A percentile compares a stretch with the other conserved stretches of the same genome.
phyloP scores from a whole-genome alignment of 2,888 invertebrate genomes.

The Octonoba sinensis region DNA sequence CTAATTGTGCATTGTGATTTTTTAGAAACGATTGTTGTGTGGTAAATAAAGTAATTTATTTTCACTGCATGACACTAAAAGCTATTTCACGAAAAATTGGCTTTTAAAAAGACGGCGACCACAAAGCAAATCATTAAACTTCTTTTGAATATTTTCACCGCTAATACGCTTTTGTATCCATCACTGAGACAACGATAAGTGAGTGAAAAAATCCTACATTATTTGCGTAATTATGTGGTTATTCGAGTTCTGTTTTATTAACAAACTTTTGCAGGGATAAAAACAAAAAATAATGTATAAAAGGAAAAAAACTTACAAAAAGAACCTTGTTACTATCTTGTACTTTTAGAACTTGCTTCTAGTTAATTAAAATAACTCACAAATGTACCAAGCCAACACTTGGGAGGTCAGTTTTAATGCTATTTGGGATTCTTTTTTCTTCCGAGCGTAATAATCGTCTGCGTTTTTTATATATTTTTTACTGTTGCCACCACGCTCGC shows the following conservation, averaged over 20 bases:
- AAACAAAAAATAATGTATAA: slow-evolving; percentile 3
- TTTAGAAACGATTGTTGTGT: too few relatives aligned
- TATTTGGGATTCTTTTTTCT: slow-evolving; percentile 19
- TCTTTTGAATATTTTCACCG: neutral
- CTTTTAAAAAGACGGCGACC: neutral
- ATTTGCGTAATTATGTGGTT: slow-evolving; percentile 17
- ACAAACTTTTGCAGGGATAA: neutral
- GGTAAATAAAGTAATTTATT: too few relatives aligned
- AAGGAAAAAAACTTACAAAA: slow-evolving; percentile 4
- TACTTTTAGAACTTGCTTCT: neutral
- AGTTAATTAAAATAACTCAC: slow-evolving; percentile 55
- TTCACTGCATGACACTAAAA: too few relatives aligned
- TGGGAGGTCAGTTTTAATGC: slow-evolving; percentile 52
- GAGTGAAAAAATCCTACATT: neutral
- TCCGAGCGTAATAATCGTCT: slow-evolving; percentile 10
- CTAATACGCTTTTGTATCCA: neutral
- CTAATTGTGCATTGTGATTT: too few relatives aligned
- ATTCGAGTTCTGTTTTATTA: slow-evolving; percentile 12
- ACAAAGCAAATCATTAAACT: slow-evolving; percentile 10
- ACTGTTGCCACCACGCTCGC: slow-evolving; percentile 24
- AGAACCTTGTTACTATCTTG: slow-evolving; percentile 15
- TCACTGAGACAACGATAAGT: neutral
- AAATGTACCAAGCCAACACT: slow-evolving; percentile 46
- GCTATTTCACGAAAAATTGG: too few relatives aligned
- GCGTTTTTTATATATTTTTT: slow-evolving; percentile 19